Evolutionary conservation across 1,140 invertebrate species (phyloP).

Genomic region (Drosophila mauritiana): DNA sequence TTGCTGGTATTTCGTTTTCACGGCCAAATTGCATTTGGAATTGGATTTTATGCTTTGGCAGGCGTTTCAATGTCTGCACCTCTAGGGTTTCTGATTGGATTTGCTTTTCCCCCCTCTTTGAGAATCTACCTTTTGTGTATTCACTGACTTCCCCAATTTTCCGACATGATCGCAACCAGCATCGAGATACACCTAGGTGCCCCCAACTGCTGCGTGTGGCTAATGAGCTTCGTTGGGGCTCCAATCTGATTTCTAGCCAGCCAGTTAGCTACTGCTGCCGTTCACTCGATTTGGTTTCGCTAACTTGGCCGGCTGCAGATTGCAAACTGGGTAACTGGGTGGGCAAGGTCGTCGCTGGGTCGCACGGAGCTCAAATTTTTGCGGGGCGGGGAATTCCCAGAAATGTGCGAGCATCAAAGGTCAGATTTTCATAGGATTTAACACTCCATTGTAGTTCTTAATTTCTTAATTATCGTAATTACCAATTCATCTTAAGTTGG

Average conservation of each 20-base stretch:
- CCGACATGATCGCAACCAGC: neutral
- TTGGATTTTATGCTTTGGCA: conserved; percentile 35
- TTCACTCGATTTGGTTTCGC: conserved; percentile 29
- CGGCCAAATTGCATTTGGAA: conserved; percentile 73
- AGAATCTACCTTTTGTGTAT: neutral
- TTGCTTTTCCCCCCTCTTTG: neutral
- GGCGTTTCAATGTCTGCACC: conserved; percentile 22
- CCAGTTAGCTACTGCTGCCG: conserved; percentile 12
- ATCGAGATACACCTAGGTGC: neutral
- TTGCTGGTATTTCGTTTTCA: conserved; percentile 76
- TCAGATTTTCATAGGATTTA: neutral
- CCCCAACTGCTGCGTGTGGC: conserved; percentile 60
- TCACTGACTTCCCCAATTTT: conserved; percentile 15
- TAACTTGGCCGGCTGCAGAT: conserved; percentile 23
- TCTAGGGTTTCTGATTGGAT: neutral
- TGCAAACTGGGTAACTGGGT: conserved; percentile 20
- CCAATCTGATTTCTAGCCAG: conserved; percentile 15
- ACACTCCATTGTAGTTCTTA: neutral
- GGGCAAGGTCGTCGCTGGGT: conserved; percentile 20
- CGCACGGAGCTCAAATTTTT: conserved; percentile 1
- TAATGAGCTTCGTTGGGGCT: conserved; percentile 49
- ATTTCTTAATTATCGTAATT: too few species aligned
- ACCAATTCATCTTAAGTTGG: too few species aligned
- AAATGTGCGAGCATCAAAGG: neutral
- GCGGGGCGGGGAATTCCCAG: conserved; percentile 13